Evolutionary conservation across 2,888 invertebrate genomes (phyloP).

Genomic region (Lypha dubia): DNA sequence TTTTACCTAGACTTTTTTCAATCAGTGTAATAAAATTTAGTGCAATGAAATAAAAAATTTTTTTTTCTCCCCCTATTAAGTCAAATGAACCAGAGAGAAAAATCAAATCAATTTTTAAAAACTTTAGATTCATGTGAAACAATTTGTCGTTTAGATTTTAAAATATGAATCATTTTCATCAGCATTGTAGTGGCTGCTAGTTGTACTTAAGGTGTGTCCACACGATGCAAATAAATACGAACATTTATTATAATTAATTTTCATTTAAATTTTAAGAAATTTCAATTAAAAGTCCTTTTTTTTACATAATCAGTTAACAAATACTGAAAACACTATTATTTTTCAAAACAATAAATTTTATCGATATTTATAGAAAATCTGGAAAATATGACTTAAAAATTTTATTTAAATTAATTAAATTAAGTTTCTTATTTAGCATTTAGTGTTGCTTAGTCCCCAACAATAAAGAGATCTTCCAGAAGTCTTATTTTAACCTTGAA

Average conservation of each 20-base stretch:
- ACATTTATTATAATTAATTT: background rate
- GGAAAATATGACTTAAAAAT: no score
- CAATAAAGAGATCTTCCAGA: no score
- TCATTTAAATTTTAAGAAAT: background rate
- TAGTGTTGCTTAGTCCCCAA: no score
- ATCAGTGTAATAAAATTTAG: conserved; percentile 6
- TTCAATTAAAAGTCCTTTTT: no score
- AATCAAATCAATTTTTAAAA: conserved; percentile 11
- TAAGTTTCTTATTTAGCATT: no score
- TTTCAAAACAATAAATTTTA: no score
- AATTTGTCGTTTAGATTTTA: conserved; percentile 62
- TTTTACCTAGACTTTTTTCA: background rate
- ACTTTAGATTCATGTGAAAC: conserved; percentile 49
- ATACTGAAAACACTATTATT: no score
- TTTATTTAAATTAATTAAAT: no score
- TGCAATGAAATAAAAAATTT: conserved; percentile 3
- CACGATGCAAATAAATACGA: background rate
- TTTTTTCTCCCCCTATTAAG: background rate
- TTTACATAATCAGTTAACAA: no score
- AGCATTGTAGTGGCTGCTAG: background rate
- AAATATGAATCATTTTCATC: conserved; percentile 59
- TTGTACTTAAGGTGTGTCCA: background rate
- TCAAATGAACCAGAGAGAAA: conserved; percentile 3
- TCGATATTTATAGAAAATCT: no score
- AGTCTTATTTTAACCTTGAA: no score